Evolutionary conservation across 2,797 vertebrate genomes (phyloP).

Genomic region (Falco rusticolus): DNA sequence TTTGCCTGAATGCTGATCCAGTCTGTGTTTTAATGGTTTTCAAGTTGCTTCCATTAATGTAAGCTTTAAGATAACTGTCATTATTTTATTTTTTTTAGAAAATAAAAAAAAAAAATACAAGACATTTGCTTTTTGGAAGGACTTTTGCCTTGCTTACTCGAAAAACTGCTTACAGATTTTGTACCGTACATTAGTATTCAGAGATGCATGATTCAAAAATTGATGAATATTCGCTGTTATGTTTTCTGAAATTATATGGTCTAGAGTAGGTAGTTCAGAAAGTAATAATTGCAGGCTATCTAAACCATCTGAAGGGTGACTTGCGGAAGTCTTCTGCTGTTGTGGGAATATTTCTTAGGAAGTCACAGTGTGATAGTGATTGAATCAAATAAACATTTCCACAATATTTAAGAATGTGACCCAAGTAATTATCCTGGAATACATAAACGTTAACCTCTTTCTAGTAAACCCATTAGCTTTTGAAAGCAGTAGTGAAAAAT

Average conservation of each 20-base stretch:
- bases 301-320: neutral
- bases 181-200: neutral
- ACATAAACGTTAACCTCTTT: neutral
- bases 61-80: neutral
- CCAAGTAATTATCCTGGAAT: neutral
- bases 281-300: neutral
- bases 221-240: neutral
- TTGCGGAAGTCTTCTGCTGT: neutral
- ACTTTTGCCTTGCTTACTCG: neutral
- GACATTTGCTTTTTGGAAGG: neutral
- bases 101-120: neutral
- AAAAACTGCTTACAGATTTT: neutral
- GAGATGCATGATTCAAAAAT: neutral
- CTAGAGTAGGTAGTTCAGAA: neutral
- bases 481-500: slow-evolving; percentile 15
- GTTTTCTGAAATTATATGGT: neutral
- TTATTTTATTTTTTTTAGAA: neutral
- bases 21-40: neutral
- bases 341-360: neutral
- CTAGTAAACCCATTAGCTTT: slow-evolving; percentile 22
- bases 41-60: neutral
- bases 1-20: neutral
- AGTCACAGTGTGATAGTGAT: neutral
- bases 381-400: neutral
- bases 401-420: neutral